Evolutionary conservation across 2,888 invertebrate genomes (phyloP).

Genomic region (Hyalella azteca): DNA sequence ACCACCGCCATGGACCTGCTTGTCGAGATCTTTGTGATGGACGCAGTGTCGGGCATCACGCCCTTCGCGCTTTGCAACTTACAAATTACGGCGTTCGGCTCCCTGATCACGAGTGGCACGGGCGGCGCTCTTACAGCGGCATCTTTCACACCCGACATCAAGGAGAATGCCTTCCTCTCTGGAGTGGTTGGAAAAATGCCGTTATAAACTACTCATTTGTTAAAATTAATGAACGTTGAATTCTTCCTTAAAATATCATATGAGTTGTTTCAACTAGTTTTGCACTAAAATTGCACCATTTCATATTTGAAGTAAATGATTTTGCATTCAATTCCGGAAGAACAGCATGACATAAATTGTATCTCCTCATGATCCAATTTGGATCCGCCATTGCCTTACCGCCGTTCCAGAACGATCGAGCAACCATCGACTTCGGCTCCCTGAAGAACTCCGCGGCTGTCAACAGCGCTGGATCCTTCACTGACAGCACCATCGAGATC

Average conservation of each 20-base stretch:
- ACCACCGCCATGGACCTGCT: constrained; percentile 44
- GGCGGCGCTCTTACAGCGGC: constrained; percentile 12
- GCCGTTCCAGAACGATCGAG: constrained; percentile 45
- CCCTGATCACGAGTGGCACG: background rate
- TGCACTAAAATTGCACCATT: too few relatives aligned
- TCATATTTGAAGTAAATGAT: too few relatives aligned
- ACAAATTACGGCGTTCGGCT: constrained; percentile 1
- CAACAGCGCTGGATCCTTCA: background rate
- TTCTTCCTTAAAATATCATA: too few relatives aligned
- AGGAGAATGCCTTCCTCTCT: background rate
- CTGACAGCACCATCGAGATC: constrained; percentile 47
- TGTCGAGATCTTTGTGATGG: constrained; percentile 52
- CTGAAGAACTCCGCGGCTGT: constrained; percentile 5
- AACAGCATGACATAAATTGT: too few relatives aligned
- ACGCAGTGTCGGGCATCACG: constrained; percentile 44
- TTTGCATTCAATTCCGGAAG: too few relatives aligned
- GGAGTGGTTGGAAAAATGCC: background rate
- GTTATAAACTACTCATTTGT: too few relatives aligned
- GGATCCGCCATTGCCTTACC: too few relatives aligned
- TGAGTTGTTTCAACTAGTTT: too few relatives aligned
- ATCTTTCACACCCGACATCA: background rate
- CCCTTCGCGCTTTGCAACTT: constrained; percentile 43
- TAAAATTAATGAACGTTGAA: too few relatives aligned
- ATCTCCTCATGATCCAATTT: too few relatives aligned
- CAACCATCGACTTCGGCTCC: constrained; percentile 45